A percentile compares a stretch with the other conserved stretches of the same genome.
These are phyloP conservation scores for Charadrius vociferus DNA, from an alignment of 2,113 vertebrate genomes.

Conservation along the genomic window DNA sequence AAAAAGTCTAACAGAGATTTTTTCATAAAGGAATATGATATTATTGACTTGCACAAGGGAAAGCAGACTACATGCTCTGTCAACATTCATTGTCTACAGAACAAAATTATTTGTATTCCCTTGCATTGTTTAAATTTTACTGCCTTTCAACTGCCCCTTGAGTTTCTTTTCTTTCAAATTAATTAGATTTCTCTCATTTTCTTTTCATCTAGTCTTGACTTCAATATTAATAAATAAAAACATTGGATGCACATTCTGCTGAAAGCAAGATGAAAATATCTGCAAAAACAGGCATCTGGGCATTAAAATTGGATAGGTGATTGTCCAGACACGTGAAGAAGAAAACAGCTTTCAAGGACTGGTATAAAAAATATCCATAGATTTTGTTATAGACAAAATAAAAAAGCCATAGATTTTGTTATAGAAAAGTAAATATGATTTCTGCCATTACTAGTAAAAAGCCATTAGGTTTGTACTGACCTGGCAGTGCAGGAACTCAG, in stretches of 20 bases:
- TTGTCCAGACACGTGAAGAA: not conserved
- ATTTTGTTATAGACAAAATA: not conserved
- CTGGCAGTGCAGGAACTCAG: not conserved
- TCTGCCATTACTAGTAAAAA: not conserved
- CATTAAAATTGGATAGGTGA: not conserved
- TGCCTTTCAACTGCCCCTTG: not conserved
- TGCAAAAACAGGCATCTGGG: not conserved
- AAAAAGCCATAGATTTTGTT: not conserved
- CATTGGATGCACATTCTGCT: not conserved
- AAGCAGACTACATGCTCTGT: not conserved
- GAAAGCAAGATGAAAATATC: not conserved
- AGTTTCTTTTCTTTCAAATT: not conserved
- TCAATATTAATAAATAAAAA: constrained; percentile 9
- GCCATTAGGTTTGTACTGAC: not conserved
- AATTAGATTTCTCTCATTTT: not conserved
- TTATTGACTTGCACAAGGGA: not conserved
- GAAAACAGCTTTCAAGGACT: not conserved
- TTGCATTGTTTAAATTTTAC: not conserved
- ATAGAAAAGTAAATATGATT: not conserved
- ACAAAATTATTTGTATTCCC: not conserved
- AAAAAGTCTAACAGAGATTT: not conserved
- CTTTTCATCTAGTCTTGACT: not conserved
- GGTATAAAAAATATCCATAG: not conserved
- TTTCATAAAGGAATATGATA: not conserved
- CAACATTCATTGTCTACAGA: not conserved